phyloP scores from a whole-genome alignment of 2,888 invertebrate species.

The Eledona agricola region DNA sequence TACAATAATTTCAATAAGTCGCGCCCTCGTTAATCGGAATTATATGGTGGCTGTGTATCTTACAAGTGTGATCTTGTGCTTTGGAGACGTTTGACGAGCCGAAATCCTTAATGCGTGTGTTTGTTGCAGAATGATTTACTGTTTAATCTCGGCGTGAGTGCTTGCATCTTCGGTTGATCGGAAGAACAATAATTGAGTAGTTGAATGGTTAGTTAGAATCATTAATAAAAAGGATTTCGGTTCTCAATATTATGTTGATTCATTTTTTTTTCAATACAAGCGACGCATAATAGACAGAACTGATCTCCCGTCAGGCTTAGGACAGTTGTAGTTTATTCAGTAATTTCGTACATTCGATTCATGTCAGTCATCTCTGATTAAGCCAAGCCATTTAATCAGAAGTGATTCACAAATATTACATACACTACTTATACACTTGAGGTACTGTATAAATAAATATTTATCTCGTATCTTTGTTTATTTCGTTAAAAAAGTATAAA shows the following conservation, averaged over 20 bases:
- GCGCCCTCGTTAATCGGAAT: no score
- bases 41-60: slow-evolving; percentile 26
- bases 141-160: slow-evolving; percentile 68
- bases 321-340: slow-evolving; percentile 21
- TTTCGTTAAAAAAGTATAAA: slow-evolving; percentile 31
- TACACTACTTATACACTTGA: slow-evolving; percentile 16
- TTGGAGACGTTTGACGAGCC: slow-evolving; percentile 48
- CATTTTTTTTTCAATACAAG: no score
- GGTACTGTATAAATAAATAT: slow-evolving; percentile 22
- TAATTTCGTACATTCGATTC: slow-evolving; percentile 11
- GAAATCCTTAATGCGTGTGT: slow-evolving; percentile 59
- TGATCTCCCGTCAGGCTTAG: slow-evolving; percentile 20
- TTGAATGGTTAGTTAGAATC: slow-evolving; percentile 5
- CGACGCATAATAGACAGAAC: slow-evolving; percentile 37
- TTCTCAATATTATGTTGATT: slow-evolving; percentile 52
- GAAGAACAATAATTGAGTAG: slow-evolving; percentile 34
- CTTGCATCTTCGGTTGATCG: slow-evolving; percentile 39
- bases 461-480: slow-evolving; percentile 19
- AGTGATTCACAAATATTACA: slow-evolving; percentile 21
- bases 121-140: slow-evolving; percentile 72
- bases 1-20: slow-evolving; percentile 16
- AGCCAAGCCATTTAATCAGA: slow-evolving; percentile 16
- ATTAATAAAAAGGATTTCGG: slow-evolving; percentile 52
- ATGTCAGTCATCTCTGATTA: slow-evolving; percentile 9
- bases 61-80: slow-evolving; percentile 26